phyloP scores from a whole-genome alignment of 1,140 invertebrate genomes.

The Bactericera cockerelli region DNA sequence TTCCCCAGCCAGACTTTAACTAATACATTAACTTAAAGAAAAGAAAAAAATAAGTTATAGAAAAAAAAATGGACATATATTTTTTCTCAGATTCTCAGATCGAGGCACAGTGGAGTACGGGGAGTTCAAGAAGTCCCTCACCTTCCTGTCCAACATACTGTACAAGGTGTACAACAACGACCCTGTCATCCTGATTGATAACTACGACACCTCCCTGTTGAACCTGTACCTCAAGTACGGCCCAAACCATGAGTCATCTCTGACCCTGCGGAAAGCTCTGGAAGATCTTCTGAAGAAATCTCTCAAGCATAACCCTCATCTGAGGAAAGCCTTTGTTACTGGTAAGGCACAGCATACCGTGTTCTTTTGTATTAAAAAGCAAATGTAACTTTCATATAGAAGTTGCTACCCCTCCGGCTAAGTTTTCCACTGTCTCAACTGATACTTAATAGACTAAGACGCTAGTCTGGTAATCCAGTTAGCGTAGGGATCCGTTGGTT shows the following conservation, averaged over 20 bases:
- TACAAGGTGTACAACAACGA: background rate
- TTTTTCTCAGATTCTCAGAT: background rate
- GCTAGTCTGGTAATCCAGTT: too few relatives aligned
- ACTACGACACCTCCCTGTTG: background rate
- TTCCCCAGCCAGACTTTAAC: too few relatives aligned
- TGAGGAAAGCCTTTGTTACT: background rate
- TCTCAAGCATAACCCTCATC: background rate
- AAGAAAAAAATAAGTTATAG: too few relatives aligned
- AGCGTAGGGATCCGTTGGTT: too few relatives aligned
- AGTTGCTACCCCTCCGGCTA: too few relatives aligned
- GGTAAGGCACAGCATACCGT: too few relatives aligned
- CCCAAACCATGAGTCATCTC: background rate
- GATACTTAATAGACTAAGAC: too few relatives aligned
- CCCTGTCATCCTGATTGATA: background rate
- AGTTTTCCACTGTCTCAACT: too few relatives aligned
- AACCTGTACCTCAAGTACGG: constrained; percentile 3
- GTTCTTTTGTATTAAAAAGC: too few relatives aligned
- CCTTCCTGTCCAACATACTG: background rate
- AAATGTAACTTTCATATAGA: too few relatives aligned
- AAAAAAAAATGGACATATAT: too few relatives aligned
- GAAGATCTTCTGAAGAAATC: background rate
- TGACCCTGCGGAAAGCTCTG: background rate
- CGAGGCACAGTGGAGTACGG: constrained; percentile 4
- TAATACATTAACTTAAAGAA: too few relatives aligned
- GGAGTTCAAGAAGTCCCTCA: background rate